These are phyloP conservation scores for Epistrophella euchroma DNA, from an alignment of 2,888 invertebrate genomes.

Conservation along the genomic window DNA sequence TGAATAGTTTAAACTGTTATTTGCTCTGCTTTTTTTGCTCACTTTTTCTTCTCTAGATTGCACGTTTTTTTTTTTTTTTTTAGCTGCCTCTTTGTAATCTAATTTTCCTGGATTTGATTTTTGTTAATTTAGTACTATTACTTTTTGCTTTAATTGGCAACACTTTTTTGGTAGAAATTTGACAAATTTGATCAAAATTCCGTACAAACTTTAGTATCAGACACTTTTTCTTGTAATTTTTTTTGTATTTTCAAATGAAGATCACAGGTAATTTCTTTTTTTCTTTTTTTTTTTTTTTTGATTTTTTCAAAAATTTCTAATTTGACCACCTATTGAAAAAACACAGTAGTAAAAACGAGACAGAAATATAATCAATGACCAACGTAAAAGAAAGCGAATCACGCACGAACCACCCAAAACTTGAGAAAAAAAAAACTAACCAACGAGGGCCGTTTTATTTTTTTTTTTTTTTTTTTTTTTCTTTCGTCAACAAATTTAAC, in stretches of 20 bases:
- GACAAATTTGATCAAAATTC: slow-evolving; percentile 23
- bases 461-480: too few species aligned
- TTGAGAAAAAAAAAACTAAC: slow-evolving; percentile 21
- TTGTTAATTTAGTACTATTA: slow-evolving; percentile 59
- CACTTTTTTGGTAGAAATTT: slow-evolving; percentile 48
- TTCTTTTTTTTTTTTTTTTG: slow-evolving; percentile 17
- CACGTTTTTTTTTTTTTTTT: slow-evolving; percentile 9
- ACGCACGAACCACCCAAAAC: slow-evolving; percentile 70
- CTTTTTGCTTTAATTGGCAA: slow-evolving; percentile 59
- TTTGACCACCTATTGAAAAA: slow-evolving; percentile 51
- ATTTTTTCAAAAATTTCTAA: slow-evolving; percentile 21
- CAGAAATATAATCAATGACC: slow-evolving; percentile 42
- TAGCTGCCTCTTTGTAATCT: neutral
- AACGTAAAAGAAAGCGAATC: slow-evolving; percentile 52
- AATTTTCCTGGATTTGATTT: slow-evolving; percentile 22
- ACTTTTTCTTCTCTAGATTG: slow-evolving; percentile 46
- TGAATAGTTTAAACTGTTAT: slow-evolving; percentile 41
- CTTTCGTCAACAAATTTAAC: slow-evolving; percentile 21
- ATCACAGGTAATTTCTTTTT: slow-evolving; percentile 33
- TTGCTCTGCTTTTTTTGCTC: slow-evolving; percentile 56
- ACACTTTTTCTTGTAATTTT: slow-evolving; percentile 33
- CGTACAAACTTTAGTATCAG: slow-evolving; percentile 24
- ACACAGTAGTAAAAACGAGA: slow-evolving; percentile 39
- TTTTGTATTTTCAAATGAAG: slow-evolving; percentile 4
- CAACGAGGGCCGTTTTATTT: slow-evolving; percentile 39